These are phyloP conservation scores for Theretra japonica DNA, from an alignment of 2,888 invertebrate genomes.

Conservation along the genomic window DNA sequence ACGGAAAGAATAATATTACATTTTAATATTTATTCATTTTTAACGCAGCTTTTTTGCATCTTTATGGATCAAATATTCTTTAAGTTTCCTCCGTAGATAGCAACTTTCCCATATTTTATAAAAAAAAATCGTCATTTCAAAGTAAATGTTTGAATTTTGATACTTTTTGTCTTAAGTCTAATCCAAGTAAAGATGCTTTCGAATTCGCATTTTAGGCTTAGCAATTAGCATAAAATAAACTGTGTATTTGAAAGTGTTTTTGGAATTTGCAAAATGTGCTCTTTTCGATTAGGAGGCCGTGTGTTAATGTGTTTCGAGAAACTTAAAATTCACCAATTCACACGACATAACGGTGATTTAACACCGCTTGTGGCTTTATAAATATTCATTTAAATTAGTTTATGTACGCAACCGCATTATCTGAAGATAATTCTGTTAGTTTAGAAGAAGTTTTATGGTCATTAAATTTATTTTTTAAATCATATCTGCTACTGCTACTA, in stretches of 20 bases:
- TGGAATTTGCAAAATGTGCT: conserved; percentile 9
- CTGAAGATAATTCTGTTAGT: background rate
- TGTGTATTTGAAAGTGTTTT: background rate
- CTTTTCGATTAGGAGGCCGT: conserved; percentile 3
- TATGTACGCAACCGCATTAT: conserved; percentile 2
- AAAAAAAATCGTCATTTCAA: too few species aligned
- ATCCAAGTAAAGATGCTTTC: background rate
- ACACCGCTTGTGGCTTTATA: background rate
- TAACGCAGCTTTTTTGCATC: background rate
- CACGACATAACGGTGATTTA: conserved; percentile 22
- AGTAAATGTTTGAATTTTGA: background rate
- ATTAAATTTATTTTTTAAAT: background rate
- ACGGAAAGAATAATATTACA: background rate
- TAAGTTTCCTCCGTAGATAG: background rate
- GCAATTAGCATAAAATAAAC: conserved; percentile 4
- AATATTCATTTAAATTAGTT: conserved; percentile 14
- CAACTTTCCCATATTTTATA: background rate
- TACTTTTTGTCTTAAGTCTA: background rate
- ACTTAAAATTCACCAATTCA: background rate
- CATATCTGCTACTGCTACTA: too few species aligned
- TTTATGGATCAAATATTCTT: background rate
- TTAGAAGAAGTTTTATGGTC: background rate
- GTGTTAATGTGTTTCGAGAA: conserved; percentile 5
- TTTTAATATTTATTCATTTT: conserved; percentile 2
- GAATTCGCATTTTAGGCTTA: background rate